Conservation (phyloP, 2,888 invertebrate genomes). For the Drosophila atripex region DNA sequence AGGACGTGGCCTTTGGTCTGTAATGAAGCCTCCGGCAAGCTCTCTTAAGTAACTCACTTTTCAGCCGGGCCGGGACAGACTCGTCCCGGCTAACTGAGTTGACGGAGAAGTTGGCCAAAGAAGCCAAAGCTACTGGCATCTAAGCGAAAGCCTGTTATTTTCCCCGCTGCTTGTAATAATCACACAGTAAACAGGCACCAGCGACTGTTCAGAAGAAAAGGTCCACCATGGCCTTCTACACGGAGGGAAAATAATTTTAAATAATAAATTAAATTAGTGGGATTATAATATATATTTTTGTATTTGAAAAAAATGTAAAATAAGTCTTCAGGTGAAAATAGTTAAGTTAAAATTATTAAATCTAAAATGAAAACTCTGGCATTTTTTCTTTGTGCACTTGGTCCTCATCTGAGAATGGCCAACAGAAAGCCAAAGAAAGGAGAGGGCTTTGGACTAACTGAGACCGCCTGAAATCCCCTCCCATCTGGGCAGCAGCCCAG, state of each 20-base stretch:
- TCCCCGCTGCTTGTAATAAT: conserved; percentile 70
- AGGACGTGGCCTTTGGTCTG: conserved; percentile 23
- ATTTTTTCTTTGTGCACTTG: neutral
- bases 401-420: conserved; percentile 54
- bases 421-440: conserved; percentile 61
- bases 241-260: neutral
- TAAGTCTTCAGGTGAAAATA: no score
- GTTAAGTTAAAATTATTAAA: no score
- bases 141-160: conserved; percentile 76
- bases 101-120: conserved; percentile 21
- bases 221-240: conserved; percentile 6
- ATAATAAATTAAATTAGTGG: no score
- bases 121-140: conserved; percentile 42
- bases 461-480: conserved; percentile 21
- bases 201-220: conserved; percentile 29
- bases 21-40: conserved; percentile 50
- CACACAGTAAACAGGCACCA: conserved; percentile 70
- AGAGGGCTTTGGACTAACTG: conserved; percentile 62
- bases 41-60: conserved; percentile 70
- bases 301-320: neutral
- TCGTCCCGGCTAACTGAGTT: conserved; percentile 10
- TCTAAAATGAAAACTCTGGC: no score
- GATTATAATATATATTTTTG: neutral
- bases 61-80: conserved; percentile 11
- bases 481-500: conserved; percentile 8